Evolutionary conservation across 2,113 vertebrate species (phyloP).

Genomic region (Cyprinodon variegatus): DNA sequence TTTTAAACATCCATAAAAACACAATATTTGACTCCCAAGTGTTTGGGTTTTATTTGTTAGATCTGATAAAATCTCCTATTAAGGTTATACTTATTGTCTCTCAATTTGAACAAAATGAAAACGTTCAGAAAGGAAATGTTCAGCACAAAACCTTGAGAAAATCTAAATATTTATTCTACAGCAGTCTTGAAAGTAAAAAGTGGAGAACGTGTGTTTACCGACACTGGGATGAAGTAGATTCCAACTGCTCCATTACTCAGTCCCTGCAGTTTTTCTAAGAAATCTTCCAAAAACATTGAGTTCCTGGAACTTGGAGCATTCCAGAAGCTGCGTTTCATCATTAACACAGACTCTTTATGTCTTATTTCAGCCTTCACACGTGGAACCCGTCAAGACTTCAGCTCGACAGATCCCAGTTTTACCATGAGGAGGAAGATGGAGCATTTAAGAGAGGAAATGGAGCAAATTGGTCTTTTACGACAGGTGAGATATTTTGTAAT

Average conservation of each 20-base stretch:
- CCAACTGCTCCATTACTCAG: neutral
- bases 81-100: neutral
- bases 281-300: neutral
- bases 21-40: neutral
- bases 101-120: neutral
- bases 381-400: conserved; percentile 86
- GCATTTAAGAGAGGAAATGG: conserved; percentile 94
- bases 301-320: neutral
- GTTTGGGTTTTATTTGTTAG: neutral
- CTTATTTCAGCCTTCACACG: conserved; percentile 85
- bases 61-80: neutral
- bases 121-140: too few relatives aligned
- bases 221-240: neutral
- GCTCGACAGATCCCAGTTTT: conserved; percentile 90
- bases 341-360: neutral
- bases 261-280: neutral
- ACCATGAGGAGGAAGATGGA: conserved; percentile 99
- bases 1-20: too few relatives aligned
- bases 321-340: conserved; percentile 5
- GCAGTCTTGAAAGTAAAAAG: neutral
- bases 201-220: neutral
- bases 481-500: conserved; percentile 78
- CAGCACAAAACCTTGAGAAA: neutral
- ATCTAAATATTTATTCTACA: neutral
- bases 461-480: conserved; percentile 90